Percentiles rank a stretch among this genome's conserved stretches.
Conservation (phyloP, 1,140 invertebrate genomes). For the Cyphomyrmex costatus region DNA sequence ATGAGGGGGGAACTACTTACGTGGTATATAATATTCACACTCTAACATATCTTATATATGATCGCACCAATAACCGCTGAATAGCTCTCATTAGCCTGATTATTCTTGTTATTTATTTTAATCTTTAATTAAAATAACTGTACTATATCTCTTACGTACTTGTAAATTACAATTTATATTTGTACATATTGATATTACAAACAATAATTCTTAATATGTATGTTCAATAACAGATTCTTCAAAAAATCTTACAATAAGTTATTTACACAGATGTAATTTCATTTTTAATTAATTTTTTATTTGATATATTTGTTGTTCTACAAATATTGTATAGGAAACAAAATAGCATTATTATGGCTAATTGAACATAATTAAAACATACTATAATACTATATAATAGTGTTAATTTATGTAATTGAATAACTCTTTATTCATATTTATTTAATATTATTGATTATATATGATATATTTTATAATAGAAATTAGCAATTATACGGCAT, state of each 20-base stretch:
- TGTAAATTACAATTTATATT: background rate
- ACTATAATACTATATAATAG: background rate
- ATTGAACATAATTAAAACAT: background rate
- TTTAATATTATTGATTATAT: background rate
- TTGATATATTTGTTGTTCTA: background rate
- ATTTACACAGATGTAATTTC: background rate
- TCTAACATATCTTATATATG: no score
- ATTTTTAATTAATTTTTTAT: background rate
- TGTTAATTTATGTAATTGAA: background rate
- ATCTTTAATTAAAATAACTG: slow-evolving; percentile 15
- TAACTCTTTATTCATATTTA: background rate
- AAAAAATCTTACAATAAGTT: background rate
- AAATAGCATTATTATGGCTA: background rate
- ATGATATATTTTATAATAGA: no score
- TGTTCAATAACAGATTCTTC: background rate
- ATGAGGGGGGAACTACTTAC: no score
- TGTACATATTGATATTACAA: background rate
- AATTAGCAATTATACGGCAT: no score
- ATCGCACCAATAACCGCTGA: no score
- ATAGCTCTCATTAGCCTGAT: no score
- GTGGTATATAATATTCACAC: no score
- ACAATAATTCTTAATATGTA: background rate
- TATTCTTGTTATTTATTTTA: background rate
- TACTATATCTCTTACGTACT: background rate
- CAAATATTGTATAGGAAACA: background rate